These are phyloP conservation scores for Catocala fraxini DNA, from an alignment of 2,888 invertebrate genomes.

Conservation along the genomic window DNA sequence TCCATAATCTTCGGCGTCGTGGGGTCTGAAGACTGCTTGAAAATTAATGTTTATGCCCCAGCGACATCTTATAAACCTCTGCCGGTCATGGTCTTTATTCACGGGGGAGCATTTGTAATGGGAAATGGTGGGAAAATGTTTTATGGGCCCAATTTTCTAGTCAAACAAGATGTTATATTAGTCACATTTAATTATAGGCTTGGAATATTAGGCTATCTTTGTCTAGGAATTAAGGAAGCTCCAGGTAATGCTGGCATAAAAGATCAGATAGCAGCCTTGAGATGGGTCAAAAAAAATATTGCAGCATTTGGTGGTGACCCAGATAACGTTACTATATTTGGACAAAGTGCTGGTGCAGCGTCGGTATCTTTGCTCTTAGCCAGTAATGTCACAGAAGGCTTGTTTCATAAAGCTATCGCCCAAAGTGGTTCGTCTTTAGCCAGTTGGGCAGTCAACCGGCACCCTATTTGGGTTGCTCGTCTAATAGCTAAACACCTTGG, in stretches of 20 bases:
- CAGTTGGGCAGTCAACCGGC: constrained; percentile 75
- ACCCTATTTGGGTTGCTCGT: constrained; percentile 72
- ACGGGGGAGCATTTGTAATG: constrained; percentile 77
- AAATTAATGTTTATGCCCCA: constrained; percentile 77
- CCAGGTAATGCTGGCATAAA: constrained; percentile 81
- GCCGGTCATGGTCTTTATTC: constrained; percentile 80
- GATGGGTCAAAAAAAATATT: constrained; percentile 80
- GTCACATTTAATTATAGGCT: constrained; percentile 81
- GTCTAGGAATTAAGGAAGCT: constrained; percentile 77
- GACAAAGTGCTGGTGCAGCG: constrained; percentile 79
- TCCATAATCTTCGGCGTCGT: constrained; percentile 56
- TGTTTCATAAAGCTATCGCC: constrained; percentile 75
- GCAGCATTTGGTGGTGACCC: constrained; percentile 80
- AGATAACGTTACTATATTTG: constrained; percentile 79
- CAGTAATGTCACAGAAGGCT: constrained; percentile 67
- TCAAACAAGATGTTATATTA: constrained; percentile 73
- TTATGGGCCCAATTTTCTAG: constrained; percentile 75
- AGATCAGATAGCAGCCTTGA: constrained; percentile 80
- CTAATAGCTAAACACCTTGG: constrained; percentile 73
- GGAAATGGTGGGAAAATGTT: constrained; percentile 77
- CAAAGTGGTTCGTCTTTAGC: constrained; percentile 77
- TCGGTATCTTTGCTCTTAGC: constrained; percentile 70
- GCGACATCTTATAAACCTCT: constrained; percentile 55
- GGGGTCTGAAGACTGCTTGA: constrained; percentile 78
- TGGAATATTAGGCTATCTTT: constrained; percentile 75